Evolutionary conservation across 2,797 vertebrate genomes (phyloP).

Genomic region (Varecia variegata): DNA sequence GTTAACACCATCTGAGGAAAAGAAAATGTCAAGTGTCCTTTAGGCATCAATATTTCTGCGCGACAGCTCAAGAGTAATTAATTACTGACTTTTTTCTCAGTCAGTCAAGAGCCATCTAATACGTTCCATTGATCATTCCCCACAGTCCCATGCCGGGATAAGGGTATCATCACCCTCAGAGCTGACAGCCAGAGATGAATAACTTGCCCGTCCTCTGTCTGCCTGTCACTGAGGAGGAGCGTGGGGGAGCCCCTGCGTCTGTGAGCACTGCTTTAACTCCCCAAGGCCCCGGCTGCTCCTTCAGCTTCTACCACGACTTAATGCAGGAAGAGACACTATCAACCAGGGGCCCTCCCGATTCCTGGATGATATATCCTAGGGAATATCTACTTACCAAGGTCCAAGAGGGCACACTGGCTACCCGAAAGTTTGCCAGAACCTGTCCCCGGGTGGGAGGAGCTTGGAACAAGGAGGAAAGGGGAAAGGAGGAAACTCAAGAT

Average conservation of each 20-base stretch:
- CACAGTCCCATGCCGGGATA: neutral
- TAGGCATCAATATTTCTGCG: slow-evolving; percentile 24
- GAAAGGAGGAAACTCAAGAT: neutral
- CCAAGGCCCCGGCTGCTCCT: neutral
- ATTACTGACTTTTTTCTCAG: slow-evolving; percentile 1
- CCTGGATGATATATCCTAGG: neutral
- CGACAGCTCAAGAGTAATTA: slow-evolving; percentile 39
- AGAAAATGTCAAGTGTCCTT: slow-evolving; percentile 36
- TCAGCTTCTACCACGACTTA: neutral
- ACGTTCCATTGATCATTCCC: slow-evolving; percentile 15
- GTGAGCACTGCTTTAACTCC: neutral
- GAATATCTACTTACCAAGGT: neutral
- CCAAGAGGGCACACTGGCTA: neutral
- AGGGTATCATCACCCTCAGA: neutral
- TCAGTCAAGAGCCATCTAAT: slow-evolving; percentile 42
- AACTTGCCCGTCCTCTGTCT: neutral
- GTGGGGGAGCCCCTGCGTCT: neutral
- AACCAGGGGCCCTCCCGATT: neutral
- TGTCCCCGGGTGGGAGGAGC: neutral
- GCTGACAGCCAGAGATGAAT: neutral
- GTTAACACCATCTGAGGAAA: neutral
- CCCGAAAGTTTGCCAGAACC: neutral
- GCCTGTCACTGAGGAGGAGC: neutral
- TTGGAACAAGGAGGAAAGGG: neutral
- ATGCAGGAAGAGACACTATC: neutral